A percentile compares a stretch with the other conserved stretches of the same genome.
These are phyloP conservation scores for Aselliscus stoliczkanus DNA, from an alignment of 2,797 vertebrate species.

Conservation along the genomic window DNA sequence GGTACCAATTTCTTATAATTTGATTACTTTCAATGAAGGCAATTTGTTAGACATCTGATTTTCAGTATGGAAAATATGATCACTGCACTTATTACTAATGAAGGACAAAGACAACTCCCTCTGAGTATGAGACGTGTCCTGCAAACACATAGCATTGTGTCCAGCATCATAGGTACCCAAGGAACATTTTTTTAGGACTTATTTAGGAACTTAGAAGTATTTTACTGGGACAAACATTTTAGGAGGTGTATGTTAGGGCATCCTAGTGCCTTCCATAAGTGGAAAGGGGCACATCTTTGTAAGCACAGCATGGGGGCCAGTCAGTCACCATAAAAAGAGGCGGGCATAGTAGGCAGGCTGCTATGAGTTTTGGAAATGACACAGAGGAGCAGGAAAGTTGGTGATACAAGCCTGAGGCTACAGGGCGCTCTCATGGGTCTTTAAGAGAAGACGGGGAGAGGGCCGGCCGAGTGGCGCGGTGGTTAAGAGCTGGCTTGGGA, in stretches of 20 bases:
- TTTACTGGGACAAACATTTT: not conserved
- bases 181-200: not conserved
- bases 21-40: slow-evolving; percentile 26
- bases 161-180: too few species aligned
- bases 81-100: not conserved
- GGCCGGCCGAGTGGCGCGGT: too few species aligned
- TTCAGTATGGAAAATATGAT: not conserved
- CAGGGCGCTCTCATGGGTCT: not conserved
- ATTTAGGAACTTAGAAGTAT: not conserved
- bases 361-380: not conserved
- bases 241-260: not conserved
- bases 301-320: not conserved
- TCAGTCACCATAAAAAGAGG: not conserved
- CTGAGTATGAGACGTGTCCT: not conserved
- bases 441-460: not conserved
- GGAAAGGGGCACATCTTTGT: not conserved
- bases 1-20: not conserved
- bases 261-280: not conserved
- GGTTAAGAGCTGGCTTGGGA: too few species aligned
- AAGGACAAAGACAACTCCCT: not conserved
- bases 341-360: not conserved
- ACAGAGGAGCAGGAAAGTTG: not conserved
- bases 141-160: not conserved
- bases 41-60: slow-evolving; percentile 3
- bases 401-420: fast-evolving